Evolutionary conservation across 2,888 invertebrate genomes (phyloP).

Genomic region (Globia sparganii): DNA sequence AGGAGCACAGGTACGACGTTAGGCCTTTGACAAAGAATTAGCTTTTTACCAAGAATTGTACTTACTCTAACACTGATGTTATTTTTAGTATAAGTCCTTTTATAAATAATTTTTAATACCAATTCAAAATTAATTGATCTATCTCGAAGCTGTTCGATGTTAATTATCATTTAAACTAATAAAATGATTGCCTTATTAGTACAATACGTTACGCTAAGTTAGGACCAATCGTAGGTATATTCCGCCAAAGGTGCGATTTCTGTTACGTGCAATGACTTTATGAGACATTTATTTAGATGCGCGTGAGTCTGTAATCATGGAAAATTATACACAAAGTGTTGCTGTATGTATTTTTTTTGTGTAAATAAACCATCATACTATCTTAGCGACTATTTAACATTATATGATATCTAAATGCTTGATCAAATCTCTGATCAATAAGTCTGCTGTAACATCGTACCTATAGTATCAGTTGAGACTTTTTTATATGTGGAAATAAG

Average conservation of each 20-base stretch:
- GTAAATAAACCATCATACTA: background rate
- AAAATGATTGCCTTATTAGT: constrained; percentile 1
- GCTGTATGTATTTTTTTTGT: background rate
- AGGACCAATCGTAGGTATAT: constrained; percentile 7
- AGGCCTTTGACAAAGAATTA: background rate
- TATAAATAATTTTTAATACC: background rate
- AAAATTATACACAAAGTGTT: background rate
- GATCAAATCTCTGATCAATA: background rate
- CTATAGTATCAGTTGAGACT: too few species aligned
- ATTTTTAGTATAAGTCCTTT: background rate
- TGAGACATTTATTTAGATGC: constrained; percentile 11
- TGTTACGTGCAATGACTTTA: background rate
- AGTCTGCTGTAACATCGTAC: background rate
- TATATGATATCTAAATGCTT: background rate
- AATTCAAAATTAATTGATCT: background rate
- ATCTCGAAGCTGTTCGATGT: background rate
- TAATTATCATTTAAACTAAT: background rate
- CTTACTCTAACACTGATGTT: background rate
- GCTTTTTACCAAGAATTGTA: background rate
- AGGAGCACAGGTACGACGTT: background rate
- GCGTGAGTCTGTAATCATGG: constrained; percentile 20
- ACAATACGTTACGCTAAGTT: background rate
- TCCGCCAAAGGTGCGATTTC: constrained; percentile 3
- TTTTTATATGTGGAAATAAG: background rate
- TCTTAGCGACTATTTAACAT: background rate